Conservation (phyloP, 2,797 vertebrate genomes). For the Gallinago stenura region DNA sequence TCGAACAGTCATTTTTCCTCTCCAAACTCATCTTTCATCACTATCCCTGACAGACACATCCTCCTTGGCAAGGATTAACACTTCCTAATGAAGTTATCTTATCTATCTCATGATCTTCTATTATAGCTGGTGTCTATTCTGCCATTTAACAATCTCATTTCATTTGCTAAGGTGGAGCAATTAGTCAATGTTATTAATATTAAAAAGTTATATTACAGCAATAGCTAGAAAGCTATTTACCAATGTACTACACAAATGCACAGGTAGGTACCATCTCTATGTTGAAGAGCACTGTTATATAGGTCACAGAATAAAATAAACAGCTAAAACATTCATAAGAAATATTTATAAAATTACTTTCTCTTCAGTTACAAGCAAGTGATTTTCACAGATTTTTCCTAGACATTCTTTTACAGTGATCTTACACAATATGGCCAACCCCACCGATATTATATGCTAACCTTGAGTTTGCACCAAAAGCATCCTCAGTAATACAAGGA, state of each 20-base stretch:
- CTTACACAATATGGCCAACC: not conserved
- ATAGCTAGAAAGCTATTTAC: not conserved
- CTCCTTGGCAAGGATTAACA: not conserved
- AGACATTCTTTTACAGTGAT: not conserved
- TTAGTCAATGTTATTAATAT: not conserved
- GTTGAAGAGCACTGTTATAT: not conserved
- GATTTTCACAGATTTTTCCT: not conserved
- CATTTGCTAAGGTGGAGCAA: not conserved
- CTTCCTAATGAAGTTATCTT: not conserved
- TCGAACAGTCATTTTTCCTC: not conserved
- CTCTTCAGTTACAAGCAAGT: not conserved
- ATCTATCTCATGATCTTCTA: not conserved
- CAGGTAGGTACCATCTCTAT: not conserved
- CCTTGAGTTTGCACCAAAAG: not conserved
- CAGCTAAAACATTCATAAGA: not conserved
- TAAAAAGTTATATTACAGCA: not conserved
- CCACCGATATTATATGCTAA: accelerated
- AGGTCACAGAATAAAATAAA: not conserved
- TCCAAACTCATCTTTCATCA: not conserved
- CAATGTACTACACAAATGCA: not conserved
- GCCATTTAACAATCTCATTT: not conserved
- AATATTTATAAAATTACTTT: not conserved
- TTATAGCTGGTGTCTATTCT: not conserved
- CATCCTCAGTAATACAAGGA: not conserved
- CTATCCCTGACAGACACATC: not conserved